Percentiles rank a stretch among this genome's conserved stretches.
These are phyloP conservation scores for Struthidea cinerea DNA, from an alignment of 2,113 vertebrate species.

Conservation along the genomic window DNA sequence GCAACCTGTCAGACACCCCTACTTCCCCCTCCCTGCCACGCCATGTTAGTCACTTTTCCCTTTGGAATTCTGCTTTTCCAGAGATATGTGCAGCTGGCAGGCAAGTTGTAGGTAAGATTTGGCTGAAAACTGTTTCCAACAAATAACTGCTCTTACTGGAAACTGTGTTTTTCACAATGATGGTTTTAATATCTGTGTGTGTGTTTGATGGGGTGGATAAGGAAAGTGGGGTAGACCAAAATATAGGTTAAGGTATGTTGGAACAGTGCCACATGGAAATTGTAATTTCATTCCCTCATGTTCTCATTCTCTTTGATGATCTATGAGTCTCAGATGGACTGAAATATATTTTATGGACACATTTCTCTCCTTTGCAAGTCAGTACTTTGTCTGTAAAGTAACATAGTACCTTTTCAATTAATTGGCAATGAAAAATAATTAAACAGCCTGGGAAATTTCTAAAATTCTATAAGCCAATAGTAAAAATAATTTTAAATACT, in stretches of 20 bases:
- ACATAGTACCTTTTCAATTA: background rate
- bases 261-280: background rate
- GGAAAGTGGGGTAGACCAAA: background rate
- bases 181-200: background rate
- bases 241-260: background rate
- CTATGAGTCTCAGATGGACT: background rate
- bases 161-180: background rate
- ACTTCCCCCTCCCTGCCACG: background rate
- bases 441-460: background rate
- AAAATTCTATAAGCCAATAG: background rate
- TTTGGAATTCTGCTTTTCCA: background rate
- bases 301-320: background rate
- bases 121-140: background rate
- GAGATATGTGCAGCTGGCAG: background rate
- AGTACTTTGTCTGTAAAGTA: background rate
- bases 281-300: background rate
- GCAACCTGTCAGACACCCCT: background rate
- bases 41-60: background rate
- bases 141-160: background rate
- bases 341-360: slow-evolving; percentile 1
- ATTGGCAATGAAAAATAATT: background rate
- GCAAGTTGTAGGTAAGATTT: background rate
- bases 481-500: background rate
- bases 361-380: background rate
- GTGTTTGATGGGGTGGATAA: background rate